phyloP scores from a whole-genome alignment of 2,797 vertebrate genomes.

The Sebastes aleutianus region DNA sequence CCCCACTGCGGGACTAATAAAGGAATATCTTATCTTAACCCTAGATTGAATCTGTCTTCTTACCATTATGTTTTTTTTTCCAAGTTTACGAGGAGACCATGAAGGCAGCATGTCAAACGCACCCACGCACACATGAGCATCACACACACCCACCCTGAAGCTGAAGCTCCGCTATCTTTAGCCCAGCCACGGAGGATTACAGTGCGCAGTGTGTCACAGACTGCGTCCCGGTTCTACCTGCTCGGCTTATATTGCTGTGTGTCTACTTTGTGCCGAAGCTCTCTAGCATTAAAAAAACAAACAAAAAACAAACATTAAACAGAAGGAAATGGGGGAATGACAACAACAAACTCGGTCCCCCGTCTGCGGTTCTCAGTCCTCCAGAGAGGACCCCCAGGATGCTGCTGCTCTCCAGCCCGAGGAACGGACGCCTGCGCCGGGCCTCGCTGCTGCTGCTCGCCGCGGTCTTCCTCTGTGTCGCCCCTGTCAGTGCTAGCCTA shows the following conservation, averaged over 20 bases:
- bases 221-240: slow-evolving; percentile 26
- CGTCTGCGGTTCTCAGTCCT: slow-evolving; percentile 49
- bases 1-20: too few species aligned
- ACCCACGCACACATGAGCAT: neutral
- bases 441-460: slow-evolving; percentile 64
- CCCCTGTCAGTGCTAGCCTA: slow-evolving; percentile 51
- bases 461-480: slow-evolving; percentile 57
- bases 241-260: neutral
- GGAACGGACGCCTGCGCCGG: slow-evolving; percentile 57
- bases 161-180: slow-evolving; percentile 76
- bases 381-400: slow-evolving; percentile 69
- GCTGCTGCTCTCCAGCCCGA: slow-evolving; percentile 61
- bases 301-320: neutral
- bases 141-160: slow-evolving; percentile 12
- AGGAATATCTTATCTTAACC: too few species aligned
- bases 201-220: slow-evolving; percentile 42
- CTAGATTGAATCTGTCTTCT: too few species aligned
- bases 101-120: slow-evolving; percentile 55
- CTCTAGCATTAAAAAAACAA: neutral
- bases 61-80: neutral
- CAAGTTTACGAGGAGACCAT: neutral
- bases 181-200: slow-evolving; percentile 72
- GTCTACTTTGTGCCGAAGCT: neutral
- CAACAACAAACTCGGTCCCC: slow-evolving; percentile 27
- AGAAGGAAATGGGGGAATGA: slow-evolving; percentile 74